Percentiles rank a stretch among this genome's conserved stretches.
Evolutionary conservation across 2,113 vertebrate species (phyloP).

Genomic region (Salvator merianae): DNA sequence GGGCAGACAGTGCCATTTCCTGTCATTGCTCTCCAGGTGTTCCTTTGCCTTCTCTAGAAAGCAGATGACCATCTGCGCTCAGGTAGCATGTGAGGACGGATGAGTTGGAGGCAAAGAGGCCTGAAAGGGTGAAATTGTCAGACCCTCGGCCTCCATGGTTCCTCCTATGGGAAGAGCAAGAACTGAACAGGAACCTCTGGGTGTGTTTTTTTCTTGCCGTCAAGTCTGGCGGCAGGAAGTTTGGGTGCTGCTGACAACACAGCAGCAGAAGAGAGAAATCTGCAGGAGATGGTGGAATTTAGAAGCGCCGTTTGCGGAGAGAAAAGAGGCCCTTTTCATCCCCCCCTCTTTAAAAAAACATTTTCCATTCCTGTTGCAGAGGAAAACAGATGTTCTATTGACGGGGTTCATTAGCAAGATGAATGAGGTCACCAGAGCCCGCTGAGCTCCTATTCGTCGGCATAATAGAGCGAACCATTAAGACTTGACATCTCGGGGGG

Average conservation of each 20-base stretch:
- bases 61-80: too few species aligned
- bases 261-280: not conserved
- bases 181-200: not conserved
- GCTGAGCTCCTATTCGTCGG: not conserved
- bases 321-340: not conserved
- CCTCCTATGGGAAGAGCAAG: not conserved
- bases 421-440: not conserved
- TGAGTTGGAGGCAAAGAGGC: too few species aligned
- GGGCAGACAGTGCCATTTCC: too few species aligned
- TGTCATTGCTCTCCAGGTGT: too few species aligned
- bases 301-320: not conserved
- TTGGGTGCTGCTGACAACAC: not conserved
- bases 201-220: not conserved
- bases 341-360: not conserved
- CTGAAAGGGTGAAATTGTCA: too few species aligned
- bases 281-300: not conserved
- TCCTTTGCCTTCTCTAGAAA: not conserved
- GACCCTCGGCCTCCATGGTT: too few species aligned
- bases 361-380: not conserved
- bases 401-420: slow-evolving; percentile 17
- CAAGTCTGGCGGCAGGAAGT: not conserved
- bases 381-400: slow-evolving; percentile 8
- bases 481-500: not conserved
- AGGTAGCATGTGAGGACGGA: too few species aligned
- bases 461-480: not conserved